These are phyloP conservation scores for Aurelia coerulea DNA, from an alignment of 30 jellyfish, hydroid and myxozoan genomes.

Conservation along the genomic window DNA sequence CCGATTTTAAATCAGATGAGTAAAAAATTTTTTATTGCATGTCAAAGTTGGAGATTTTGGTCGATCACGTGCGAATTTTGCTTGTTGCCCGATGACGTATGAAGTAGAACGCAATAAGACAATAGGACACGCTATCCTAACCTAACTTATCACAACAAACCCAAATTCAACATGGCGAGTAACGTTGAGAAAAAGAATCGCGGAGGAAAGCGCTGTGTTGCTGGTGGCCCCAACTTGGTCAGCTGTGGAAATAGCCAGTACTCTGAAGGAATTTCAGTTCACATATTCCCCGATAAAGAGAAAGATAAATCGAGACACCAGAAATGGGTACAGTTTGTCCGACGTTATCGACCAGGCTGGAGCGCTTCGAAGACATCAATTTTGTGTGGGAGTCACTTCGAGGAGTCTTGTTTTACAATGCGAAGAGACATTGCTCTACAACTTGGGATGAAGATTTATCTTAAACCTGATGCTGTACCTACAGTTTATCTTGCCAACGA, in stretches of 20 bases:
- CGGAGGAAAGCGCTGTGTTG: constrained; percentile 62
- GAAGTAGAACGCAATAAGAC: constrained; percentile 9
- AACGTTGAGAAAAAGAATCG: constrained; percentile 15
- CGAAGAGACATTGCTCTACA: constrained; percentile 18
- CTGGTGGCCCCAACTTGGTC: constrained; percentile 54
- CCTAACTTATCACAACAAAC: neutral
- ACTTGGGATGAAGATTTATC: constrained; percentile 24
- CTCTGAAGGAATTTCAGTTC: constrained; percentile 36
- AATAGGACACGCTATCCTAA: constrained; percentile 22
- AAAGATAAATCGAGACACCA: constrained; percentile 16
- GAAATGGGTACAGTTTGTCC: constrained; percentile 52
- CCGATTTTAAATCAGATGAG: constrained; percentile 12
- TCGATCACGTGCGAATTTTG: constrained; percentile 32
- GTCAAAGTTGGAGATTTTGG: constrained; percentile 33
- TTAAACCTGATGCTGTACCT: constrained; percentile 44
- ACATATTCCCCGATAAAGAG: constrained; percentile 39
- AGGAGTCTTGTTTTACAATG: constrained; percentile 20
- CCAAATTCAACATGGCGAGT: constrained; percentile 34
- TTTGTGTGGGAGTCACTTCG: constrained; percentile 41
- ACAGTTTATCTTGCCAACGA: constrained; percentile 20
- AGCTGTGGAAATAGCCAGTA: constrained; percentile 62
- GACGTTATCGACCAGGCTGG: constrained; percentile 59
- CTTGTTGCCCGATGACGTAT: neutral
- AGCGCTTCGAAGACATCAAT: neutral
- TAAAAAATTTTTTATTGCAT: neutral